phyloP scores from a whole-genome alignment of 1,140 invertebrate genomes.

The Psilanteris sp. region DNA sequence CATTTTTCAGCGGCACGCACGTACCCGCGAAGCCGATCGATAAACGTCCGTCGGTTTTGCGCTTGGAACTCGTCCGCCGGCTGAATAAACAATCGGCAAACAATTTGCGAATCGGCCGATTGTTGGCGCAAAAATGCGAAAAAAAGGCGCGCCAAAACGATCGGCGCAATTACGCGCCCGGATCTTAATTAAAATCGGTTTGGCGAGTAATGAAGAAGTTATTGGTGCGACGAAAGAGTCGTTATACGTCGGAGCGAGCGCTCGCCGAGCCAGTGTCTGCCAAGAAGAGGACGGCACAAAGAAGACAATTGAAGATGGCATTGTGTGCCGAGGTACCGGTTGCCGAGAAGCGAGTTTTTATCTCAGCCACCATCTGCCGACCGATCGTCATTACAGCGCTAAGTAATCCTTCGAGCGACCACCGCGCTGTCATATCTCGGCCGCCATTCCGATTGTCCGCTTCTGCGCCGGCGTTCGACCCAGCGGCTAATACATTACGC shows the following conservation, averaged over 20 bases:
- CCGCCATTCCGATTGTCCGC: too few species aligned
- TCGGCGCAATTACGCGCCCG: constrained; percentile 6
- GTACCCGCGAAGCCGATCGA: constrained; percentile 22
- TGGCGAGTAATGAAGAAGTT: constrained; percentile 12
- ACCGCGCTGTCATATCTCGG: constrained; percentile 36
- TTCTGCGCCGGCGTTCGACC: too few species aligned
- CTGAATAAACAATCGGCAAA: neutral
- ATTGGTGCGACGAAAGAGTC: constrained; percentile 17
- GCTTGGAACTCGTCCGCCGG: neutral
- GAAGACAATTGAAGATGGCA: constrained; percentile 67
- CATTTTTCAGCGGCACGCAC: neutral
- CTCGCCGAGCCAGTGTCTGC: neutral
- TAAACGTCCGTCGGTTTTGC: constrained; percentile 14
- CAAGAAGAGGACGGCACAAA: constrained; percentile 3
- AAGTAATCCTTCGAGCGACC: constrained; percentile 74
- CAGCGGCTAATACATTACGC: too few species aligned
- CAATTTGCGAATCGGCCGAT: constrained; percentile 6
- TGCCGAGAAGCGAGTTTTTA: constrained; percentile 76
- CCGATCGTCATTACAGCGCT: constrained; percentile 78
- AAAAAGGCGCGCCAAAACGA: neutral
- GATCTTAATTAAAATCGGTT: constrained; percentile 23
- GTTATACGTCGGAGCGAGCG: constrained; percentile 8
- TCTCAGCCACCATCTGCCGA: constrained; percentile 76
- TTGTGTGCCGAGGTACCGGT: constrained; percentile 71
- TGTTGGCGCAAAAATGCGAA: constrained; percentile 1